Conservation (phyloP, 2,797 vertebrate genomes). For the Chaunax sp. region DNA sequence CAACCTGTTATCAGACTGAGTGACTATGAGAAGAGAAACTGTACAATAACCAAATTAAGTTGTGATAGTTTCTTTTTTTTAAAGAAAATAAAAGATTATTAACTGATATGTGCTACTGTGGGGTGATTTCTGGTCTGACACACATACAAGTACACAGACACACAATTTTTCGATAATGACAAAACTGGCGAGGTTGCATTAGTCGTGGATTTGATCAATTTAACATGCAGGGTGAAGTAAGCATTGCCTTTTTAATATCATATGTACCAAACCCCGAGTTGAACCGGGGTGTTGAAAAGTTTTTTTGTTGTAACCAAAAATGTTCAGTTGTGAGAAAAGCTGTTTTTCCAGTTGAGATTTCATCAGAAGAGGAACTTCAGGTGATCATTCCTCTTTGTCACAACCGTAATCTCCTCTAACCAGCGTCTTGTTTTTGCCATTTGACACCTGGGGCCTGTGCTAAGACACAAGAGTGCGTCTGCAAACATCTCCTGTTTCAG, state of each 20-base stretch:
- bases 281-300: too few relatives aligned
- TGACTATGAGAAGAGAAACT: constrained; percentile 77
- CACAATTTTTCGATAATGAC: not conserved
- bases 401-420: constrained; percentile 12
- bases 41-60: constrained; percentile 85
- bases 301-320: too few relatives aligned
- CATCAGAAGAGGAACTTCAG: not conserved
- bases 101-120: constrained; percentile 58
- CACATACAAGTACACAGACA: not conserved
- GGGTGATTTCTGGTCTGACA: constrained; percentile 50
- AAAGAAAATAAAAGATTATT: constrained; percentile 82
- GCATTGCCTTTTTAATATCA: not conserved
- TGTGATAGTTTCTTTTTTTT: constrained; percentile 86
- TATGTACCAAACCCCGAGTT: too few relatives aligned
- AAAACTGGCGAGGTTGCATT: not conserved
- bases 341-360: too few relatives aligned
- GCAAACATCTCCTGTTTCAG: constrained; percentile 4
- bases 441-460: constrained; percentile 19
- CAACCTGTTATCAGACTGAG: constrained; percentile 75
- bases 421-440: not conserved
- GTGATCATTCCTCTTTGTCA: not conserved
- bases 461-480: constrained; percentile 38
- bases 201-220: not conserved
- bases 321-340: too few relatives aligned
- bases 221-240: not conserved